Conservation (phyloP, 2,888 invertebrate genomes). For the Phlogophora meticulosa region DNA sequence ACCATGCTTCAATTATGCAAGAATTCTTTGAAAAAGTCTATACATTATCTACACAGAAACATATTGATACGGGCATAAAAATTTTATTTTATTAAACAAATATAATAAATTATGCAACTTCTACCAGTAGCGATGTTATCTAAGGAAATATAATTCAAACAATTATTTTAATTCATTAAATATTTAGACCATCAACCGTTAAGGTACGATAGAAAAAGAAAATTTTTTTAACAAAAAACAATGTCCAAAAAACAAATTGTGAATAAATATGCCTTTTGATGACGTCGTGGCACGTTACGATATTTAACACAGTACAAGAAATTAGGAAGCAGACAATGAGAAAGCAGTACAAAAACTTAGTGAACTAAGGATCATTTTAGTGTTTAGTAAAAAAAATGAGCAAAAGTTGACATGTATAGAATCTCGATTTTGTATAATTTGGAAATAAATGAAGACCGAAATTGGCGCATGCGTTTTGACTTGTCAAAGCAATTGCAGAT, state of each 20-base stretch:
- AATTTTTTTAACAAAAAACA: constrained; percentile 59
- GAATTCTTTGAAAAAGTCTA: constrained; percentile 8
- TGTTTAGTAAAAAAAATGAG: constrained; percentile 32
- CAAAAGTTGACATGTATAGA: constrained; percentile 55
- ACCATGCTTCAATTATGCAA: constrained; percentile 28
- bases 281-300: constrained; percentile 17
- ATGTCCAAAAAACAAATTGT: constrained; percentile 44
- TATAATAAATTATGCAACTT: constrained; percentile 82
- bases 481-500: constrained; percentile 7
- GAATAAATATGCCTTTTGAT: constrained; percentile 51
- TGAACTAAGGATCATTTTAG: constrained; percentile 29
- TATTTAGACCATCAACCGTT: constrained; percentile 54
- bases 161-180: constrained; percentile 66
- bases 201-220: constrained; percentile 50
- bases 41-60: constrained; percentile 70
- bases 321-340: constrained; percentile 23
- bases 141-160: constrained; percentile 72
- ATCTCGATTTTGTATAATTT: constrained; percentile 50
- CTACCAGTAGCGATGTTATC: constrained; percentile 76
- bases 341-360: constrained; percentile 51
- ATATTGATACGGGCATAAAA: constrained; percentile 65
- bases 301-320: constrained; percentile 38
- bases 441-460: constrained; percentile 41
- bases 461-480: constrained; percentile 54
- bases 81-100: constrained; percentile 73